Percentiles rank a stretch among this genome's conserved stretches.
These are phyloP conservation scores for Molossus molossus DNA, from an alignment of 2,797 vertebrate genomes.

Conservation along the genomic window DNA sequence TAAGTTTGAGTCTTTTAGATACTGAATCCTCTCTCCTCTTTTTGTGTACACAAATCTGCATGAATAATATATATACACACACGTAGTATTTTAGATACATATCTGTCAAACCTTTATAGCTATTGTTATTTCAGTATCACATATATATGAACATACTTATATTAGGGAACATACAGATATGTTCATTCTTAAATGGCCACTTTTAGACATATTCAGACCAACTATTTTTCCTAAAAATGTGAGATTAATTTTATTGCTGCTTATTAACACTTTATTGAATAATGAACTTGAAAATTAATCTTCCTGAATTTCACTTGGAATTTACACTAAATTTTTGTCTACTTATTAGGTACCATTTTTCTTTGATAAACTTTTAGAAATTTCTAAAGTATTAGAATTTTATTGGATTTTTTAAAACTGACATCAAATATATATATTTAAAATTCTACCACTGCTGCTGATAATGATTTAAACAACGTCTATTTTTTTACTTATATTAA, in stretches of 20 bases:
- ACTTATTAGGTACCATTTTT: background rate
- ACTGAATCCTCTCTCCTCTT: background rate
- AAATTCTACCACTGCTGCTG: slow-evolving; percentile 18
- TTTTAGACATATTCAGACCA: slow-evolving; percentile 33
- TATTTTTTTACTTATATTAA: slow-evolving; percentile 38
- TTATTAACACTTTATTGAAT: slow-evolving; percentile 47
- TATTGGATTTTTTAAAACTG: slow-evolving; percentile 18
- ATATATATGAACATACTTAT: background rate
- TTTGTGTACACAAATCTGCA: background rate
- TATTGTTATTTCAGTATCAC: slow-evolving; percentile 9
- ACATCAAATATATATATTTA: slow-evolving; percentile 27
- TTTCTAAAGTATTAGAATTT: slow-evolving; percentile 34
- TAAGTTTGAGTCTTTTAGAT: background rate
- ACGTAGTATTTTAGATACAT: background rate
- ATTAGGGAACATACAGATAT: slow-evolving; percentile 3
- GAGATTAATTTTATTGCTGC: slow-evolving; percentile 32
- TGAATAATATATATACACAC: background rate
- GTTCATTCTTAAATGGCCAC: background rate
- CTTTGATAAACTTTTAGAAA: slow-evolving; percentile 17
- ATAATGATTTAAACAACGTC: slow-evolving; percentile 36
- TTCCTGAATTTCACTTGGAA: slow-evolving; percentile 28
- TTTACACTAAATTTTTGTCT: slow-evolving; percentile 54
- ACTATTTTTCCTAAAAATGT: background rate
- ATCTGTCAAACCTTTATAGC: background rate
- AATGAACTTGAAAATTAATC: slow-evolving; percentile 43